Evolutionary conservation across 2,797 vertebrate species (phyloP), one percentile per base, ranked within the genome.

Genomic region (Danio albolineatus): DNA sequence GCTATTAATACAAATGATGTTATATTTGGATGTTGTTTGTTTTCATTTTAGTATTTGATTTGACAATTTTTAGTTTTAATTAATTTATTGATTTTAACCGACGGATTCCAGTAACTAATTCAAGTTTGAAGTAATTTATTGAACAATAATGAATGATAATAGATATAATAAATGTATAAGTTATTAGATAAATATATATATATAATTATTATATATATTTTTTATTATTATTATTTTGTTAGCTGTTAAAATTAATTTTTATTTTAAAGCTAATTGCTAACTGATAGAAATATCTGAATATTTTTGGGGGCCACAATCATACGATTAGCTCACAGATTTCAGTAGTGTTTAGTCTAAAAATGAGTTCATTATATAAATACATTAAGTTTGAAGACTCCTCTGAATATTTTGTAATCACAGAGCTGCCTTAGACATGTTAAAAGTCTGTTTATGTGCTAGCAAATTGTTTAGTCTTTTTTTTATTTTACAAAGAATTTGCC

Each of bases 371-470:
- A 28, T 28, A 28, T 28, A 3, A 28, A 28, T 28, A 28, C 28
- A 28, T 28, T 28, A 28, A n/a, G n/a, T n/a, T n/a, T n/a, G n/a
- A n/a, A n/a, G n/a, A n/a, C n/a, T n/a, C n/a, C n/a, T n/a, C n/a
- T n/a, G n/a, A n/a, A n/a, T n/a, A 1, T 28, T 41, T 70, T 70
- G 16, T 10, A 54, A 70, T 70, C 10, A 53, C 66, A 53, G 39
- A 70, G 49, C 39, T 70, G 67, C 17, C 39, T 72, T 57, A 14
- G 12, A 56, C 57, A 56, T 71, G n/a, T 21, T 43, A 10, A 72
- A 28, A 72, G n/a, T 57, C 51, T 13, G 38, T 49, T 56, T 57
- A 56, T 39, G 72, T 41, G 66, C 16, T 36, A 46, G 16, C 7
- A 56, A 17, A 71, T 14, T 0, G 5, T 7, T 16, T n/a, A n/a